Evolutionary conservation across 2,888 invertebrate genomes (phyloP), one percentile per base, ranked within the genome.

Genomic region (Acanthosoma haemorrhoidale): DNA sequence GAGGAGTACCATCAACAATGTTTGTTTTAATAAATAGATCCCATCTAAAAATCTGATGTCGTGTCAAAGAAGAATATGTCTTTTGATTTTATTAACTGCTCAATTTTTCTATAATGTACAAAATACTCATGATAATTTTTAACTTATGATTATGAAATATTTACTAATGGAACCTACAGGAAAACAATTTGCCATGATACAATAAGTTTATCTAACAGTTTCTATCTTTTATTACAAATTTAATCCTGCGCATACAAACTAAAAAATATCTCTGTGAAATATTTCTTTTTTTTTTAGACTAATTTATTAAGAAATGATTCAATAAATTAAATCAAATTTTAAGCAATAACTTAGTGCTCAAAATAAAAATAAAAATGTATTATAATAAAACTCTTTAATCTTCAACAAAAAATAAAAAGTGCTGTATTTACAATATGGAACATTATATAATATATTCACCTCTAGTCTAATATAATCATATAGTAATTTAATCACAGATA

Each of bases 401-500:
- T 51, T 25, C 25, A 51, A 51, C 51, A 51, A 51, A 51, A 51
- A 25, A 51, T 51, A 51, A 51, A 51, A 51, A 51, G 51, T 51
- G 51, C 51, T n/a, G 25, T 51, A 51, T 51, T 51, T 51, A 51
- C 51, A 51, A 51, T 16, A 51, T 51, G 51, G 51, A 51, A 51
- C 51, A 51, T 51, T 25, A 51, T 51, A 25, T 13, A 51, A 51
- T 51, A 51, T 51, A 51, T 51, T 51, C 51, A 51, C 51, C 51
- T 16, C 51, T 51, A 51, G 13, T 51, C 51, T 51, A 51, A 51
- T 51, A 43, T 43, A 51, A 25, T 51, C 25, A 51, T 51, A 43
- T 43, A 41, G 41, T 41, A 51, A n/a, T 51, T 43, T 51, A 51
- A 51, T 51, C 51, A 51, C 51, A 51, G 51, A 51, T 51, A 51